Base-by-base conservation (phyloP, 2,113 vertebrate species). In the Axis porcinus region DNA sequence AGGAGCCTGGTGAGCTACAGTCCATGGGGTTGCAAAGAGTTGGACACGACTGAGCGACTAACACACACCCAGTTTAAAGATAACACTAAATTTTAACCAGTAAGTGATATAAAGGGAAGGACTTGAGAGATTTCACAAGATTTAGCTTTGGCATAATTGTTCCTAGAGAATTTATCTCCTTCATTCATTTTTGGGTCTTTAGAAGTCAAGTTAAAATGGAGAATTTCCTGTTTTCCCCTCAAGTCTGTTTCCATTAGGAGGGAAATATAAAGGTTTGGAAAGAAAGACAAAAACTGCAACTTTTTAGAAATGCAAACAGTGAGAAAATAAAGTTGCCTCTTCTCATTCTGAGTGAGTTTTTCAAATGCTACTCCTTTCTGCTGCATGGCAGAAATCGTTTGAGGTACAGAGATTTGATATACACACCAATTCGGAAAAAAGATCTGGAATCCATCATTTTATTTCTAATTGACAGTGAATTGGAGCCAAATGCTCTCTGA, bases 401-500 rank as follows among this genome's bases (percentile, higher is more conserved):
- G 17, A 58, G 55, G 17, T 27, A 12, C 64, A 58, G 55, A 79
- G 23, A 88, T 64, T 89, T 9, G 17, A 97, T 76, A 86, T 55
- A 94, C 25, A 86, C 10, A 89, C 11, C 89, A 94, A 94, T 21
- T 94, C 74, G 54, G 70, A 94, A 82, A 97, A 94, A 60, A 67
- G 54, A 78, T 89, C 96, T 98, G 95, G 98, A 97, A 98, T 98
- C 40, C 94, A 98, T 98, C 89, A 97, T 97, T 98, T 97, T 97
- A 86, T 92, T 97, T 94, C 91, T 98, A 98, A 98, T 91, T 99
- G 98, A 97, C 97, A 98, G 95, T 94, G 76, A 86, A 50, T 86
- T 95, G 94, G 74, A 98, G 98, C 97, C 98, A 98, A 98, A 96
- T 67, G 79, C 52, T 98, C 89, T 98, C 89, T 98, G 98, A 97